Percentiles rank a stretch among this genome's conserved stretches.
These are phyloP conservation scores for Tribolium madens DNA, from an alignment of 1,140 invertebrate genomes.

Conservation along the genomic window DNA sequence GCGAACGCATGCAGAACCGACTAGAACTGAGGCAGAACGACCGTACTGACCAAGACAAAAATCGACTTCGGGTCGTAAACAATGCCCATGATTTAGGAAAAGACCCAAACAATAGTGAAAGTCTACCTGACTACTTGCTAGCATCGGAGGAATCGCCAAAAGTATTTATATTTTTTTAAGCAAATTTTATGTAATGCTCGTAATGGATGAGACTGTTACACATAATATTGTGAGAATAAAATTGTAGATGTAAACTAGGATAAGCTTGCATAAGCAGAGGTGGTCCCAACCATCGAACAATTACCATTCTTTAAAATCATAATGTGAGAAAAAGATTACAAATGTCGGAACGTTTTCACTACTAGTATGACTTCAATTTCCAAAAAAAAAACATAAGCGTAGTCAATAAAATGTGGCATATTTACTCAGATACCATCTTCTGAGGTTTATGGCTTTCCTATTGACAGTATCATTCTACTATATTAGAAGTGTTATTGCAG, in stretches of 20 bases:
- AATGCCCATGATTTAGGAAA: conserved; percentile 15
- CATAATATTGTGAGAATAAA: conserved; percentile 26
- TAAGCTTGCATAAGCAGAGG: conserved; percentile 33
- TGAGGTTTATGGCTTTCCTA: background rate
- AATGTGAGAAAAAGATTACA: conserved; percentile 40
- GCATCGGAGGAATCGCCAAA: background rate
- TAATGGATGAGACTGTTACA: background rate
- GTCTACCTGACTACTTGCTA: background rate
- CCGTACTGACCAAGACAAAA: conserved; percentile 37
- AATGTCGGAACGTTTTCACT: conserved; percentile 33
- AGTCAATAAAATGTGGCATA: background rate
- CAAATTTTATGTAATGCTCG: background rate
- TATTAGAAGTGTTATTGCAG: background rate
- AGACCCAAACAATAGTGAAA: conserved; percentile 19
- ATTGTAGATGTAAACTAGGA: conserved; percentile 31
- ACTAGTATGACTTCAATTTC: background rate
- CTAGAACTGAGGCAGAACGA: conserved; percentile 35
- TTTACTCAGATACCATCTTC: background rate
- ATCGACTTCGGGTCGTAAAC: conserved; percentile 12
- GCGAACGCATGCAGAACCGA: conserved; percentile 39
- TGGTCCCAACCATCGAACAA: conserved; percentile 30
- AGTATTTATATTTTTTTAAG: background rate
- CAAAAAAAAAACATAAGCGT: background rate
- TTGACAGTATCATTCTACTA: background rate
- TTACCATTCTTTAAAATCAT: conserved; percentile 43